Evolutionary conservation across 2,113 vertebrate genomes (phyloP), one percentile per base, ranked within the genome.

Genomic region (Dissostichus mawsoni): DNA sequence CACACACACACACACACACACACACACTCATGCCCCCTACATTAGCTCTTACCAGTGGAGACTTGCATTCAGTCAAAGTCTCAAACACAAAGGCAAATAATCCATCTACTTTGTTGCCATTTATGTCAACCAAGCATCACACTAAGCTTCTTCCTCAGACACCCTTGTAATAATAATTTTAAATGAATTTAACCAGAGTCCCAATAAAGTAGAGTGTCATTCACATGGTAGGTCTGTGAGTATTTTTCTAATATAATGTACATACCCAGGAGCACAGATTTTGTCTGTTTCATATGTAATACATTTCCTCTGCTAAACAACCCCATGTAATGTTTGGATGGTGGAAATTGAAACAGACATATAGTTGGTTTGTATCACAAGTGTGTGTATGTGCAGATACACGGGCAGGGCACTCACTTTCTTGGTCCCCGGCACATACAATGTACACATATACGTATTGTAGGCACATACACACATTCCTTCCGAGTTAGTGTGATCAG

Each of bases 101-200:
- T 80, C 74, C 66, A 74, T 72, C 53, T 33, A n/a, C 81, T 89
- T 72, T 86, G 83, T 86, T 84, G 62, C 45, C 74, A 68, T 74
- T 83, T 77, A 76, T 71, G 78, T 80, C 85, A 87, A 74, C 56
- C 67, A 78, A 86, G 80, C 85, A 80, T 85, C 85, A 89, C 79
- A 84, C 80, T 41, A 64, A 63, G 65, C 44, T 68, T 61, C 68
- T 52, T 85, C 45, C 69, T 72, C 64, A 71, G 74, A 66, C 62
- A 51, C 59, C 36, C 52, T 69, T 84, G 52, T 72, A 82, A 85
- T 78, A 79, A 74, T 80, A 83, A 82, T 81, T 75, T 56, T 78
- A 83, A 62, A 82, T 57, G 77, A 76, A 85, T 80, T 78, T 76
- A 69, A 81, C 55, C 18, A 8, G 0, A 65, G 59, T 71, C 51